Percentiles rank a stretch among this genome's conserved stretches.
phyloP scores from a whole-genome alignment of 2,888 invertebrate species.

The Drosophila melanosoma region DNA sequence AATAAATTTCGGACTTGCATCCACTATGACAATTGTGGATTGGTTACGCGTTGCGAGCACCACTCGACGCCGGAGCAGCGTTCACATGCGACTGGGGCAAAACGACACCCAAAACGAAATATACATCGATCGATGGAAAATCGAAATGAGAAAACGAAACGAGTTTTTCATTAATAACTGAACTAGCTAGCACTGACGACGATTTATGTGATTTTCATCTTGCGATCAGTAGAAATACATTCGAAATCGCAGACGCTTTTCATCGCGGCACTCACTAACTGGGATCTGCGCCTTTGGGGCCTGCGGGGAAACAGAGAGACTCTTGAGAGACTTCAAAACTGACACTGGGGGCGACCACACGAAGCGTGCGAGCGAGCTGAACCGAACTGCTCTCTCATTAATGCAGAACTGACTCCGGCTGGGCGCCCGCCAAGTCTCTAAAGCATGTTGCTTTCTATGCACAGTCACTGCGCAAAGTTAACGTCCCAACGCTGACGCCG shows the following conservation, averaged over 20 bases:
- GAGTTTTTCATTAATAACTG: conserved; percentile 67
- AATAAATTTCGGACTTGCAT: conserved; percentile 24
- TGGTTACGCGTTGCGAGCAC: conserved; percentile 35
- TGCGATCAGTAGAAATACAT: conserved; percentile 17
- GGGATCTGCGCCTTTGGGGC: not conserved
- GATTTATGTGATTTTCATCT: conserved; percentile 64
- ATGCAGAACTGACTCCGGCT: conserved; percentile 83
- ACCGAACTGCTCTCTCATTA: conserved; percentile 83
- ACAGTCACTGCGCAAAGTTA: conserved; percentile 69
- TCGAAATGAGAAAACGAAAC: conserved; percentile 55
- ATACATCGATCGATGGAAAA: conserved; percentile 61
- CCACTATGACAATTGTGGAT: conserved; percentile 26
- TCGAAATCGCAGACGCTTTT: conserved; percentile 24
- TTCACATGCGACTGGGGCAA: conserved; percentile 65
- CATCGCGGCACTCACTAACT: conserved; percentile 24
- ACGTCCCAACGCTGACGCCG: conserved; percentile 42
- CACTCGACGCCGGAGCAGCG: conserved; percentile 60
- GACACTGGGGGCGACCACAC: conserved; percentile 70
- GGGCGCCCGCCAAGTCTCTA: conserved; percentile 57
- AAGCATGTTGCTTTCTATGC: conserved; percentile 75
- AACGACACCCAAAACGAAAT: conserved; percentile 16
- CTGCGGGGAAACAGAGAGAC: not conserved
- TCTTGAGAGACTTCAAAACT: conserved; percentile 14
- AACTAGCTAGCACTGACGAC: conserved; percentile 4
- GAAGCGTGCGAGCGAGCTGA: conserved; percentile 69